A percentile compares a stretch with the other conserved stretches of the same genome.
phyloP scores from a whole-genome alignment of 2,888 invertebrate genomes.

The Eupithecia pulchellata region DNA sequence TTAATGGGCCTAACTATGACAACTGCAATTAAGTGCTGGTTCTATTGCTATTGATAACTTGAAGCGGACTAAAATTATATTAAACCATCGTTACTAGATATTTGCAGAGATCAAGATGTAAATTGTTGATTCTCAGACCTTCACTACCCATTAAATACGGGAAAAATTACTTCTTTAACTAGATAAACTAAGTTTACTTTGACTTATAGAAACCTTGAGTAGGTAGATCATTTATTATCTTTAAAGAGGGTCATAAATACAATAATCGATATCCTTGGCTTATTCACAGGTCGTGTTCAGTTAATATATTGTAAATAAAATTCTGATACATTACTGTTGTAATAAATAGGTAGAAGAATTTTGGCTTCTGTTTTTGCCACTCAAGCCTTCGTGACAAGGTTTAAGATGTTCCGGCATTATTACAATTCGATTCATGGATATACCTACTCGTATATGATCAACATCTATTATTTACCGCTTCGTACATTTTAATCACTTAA shows the following conservation, averaged over 20 bases:
- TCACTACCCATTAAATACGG: background rate
- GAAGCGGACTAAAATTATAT: constrained; percentile 1
- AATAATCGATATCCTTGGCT: background rate
- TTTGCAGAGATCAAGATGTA: constrained; percentile 12
- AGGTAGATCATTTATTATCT: background rate
- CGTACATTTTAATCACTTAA: constrained; percentile 32
- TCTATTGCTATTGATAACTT: constrained; percentile 34
- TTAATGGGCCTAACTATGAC: constrained; percentile 50
- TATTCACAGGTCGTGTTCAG: background rate
- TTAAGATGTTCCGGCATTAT: background rate
- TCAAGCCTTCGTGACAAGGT: background rate
- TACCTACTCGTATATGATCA: background rate
- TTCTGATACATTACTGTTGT: background rate
- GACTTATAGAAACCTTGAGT: background rate
- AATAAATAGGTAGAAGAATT: background rate
- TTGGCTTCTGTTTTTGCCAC: background rate
- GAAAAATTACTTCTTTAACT: background rate
- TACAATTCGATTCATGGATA: background rate
- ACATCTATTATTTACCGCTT: constrained; percentile 22
- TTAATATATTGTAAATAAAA: background rate
- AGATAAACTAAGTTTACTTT: background rate
- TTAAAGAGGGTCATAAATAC: background rate
- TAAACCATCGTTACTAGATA: constrained; percentile 3
- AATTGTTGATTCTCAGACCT: background rate
- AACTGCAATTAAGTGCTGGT: constrained; percentile 50